These are phyloP conservation scores for Caloenas nicobarica DNA, from an alignment of 2,113 vertebrate species.

Conservation along the genomic window DNA sequence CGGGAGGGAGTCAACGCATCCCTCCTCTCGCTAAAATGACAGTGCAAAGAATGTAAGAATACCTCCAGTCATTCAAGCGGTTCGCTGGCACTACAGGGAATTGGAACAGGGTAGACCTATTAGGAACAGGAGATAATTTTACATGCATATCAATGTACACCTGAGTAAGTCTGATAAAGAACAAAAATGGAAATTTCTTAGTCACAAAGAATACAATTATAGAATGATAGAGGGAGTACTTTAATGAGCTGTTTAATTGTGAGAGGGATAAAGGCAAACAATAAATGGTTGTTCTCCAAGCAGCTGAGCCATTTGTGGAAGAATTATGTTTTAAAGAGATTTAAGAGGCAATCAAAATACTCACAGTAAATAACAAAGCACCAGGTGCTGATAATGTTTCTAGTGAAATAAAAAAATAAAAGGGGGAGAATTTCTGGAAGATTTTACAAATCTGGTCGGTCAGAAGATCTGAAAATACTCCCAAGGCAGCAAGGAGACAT, in stretches of 20 bases:
- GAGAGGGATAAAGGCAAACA: background rate
- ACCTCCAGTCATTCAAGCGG: background rate
- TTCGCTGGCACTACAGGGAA: background rate
- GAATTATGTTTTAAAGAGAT: background rate
- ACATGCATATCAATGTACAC: background rate
- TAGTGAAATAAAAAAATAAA: background rate
- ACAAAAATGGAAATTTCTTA: background rate
- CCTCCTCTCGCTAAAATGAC: background rate
- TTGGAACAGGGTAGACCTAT: accelerated
- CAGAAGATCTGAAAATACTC: background rate
- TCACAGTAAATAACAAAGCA: constrained; percentile 22
- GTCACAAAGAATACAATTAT: background rate
- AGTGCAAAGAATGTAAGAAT: background rate
- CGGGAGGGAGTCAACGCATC: background rate
- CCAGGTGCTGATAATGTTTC: background rate
- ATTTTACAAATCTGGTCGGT: background rate
- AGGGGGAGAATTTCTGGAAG: background rate
- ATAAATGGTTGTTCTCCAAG: background rate
- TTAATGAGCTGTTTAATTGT: constrained; percentile 17
- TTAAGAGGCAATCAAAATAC: constrained; percentile 17
- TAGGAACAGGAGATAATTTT: background rate
- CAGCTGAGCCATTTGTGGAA: constrained; percentile 14
- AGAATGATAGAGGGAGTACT: background rate
- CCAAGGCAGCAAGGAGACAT: background rate
- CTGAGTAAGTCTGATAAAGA: background rate